These are phyloP conservation scores for Digitonthophagus gazella DNA, from an alignment of 2,888 invertebrate genomes.

Conservation along the genomic window DNA sequence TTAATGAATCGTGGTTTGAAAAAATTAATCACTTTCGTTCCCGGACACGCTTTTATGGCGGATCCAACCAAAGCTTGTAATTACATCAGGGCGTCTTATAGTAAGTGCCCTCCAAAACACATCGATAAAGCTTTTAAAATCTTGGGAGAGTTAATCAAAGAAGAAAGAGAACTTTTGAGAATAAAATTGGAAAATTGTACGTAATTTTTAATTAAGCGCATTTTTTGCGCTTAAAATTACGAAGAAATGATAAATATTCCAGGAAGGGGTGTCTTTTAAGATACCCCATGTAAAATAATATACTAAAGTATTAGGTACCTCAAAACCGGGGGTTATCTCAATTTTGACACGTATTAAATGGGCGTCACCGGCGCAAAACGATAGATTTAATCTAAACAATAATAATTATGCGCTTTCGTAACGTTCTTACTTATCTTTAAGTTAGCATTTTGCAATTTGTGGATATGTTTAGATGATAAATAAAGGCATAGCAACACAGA, in stretches of 20 bases:
- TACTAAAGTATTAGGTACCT: not conserved
- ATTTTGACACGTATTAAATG: not conserved
- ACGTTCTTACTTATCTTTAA: not conserved
- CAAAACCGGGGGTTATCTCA: not conserved
- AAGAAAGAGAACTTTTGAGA: slow-evolving; percentile 55
- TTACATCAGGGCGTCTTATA: slow-evolving; percentile 70
- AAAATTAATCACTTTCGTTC: slow-evolving; percentile 68
- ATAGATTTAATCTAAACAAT: not conserved
- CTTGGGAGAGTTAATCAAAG: slow-evolving; percentile 60
- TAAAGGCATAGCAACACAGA: not conserved
- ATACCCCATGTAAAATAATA: not conserved
- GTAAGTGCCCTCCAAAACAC: slow-evolving; percentile 63
- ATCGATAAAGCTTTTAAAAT: slow-evolving; percentile 62
- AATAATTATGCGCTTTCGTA: not conserved
- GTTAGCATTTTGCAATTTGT: not conserved
- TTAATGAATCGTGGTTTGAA: slow-evolving; percentile 66
- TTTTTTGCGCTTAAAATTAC: not conserved
- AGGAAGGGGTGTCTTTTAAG: not conserved
- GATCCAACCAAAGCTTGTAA: slow-evolving; percentile 63
- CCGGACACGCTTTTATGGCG: slow-evolving; percentile 72
- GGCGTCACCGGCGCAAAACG: not conserved
- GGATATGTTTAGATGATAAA: not conserved
- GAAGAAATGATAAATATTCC: not conserved
- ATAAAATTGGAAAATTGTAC: slow-evolving; percentile 48
- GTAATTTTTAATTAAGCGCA: slow-evolving; percentile 27